Evolutionary conservation across 1,140 invertebrate species (phyloP).

Genomic region (Drosophila rufa): DNA sequence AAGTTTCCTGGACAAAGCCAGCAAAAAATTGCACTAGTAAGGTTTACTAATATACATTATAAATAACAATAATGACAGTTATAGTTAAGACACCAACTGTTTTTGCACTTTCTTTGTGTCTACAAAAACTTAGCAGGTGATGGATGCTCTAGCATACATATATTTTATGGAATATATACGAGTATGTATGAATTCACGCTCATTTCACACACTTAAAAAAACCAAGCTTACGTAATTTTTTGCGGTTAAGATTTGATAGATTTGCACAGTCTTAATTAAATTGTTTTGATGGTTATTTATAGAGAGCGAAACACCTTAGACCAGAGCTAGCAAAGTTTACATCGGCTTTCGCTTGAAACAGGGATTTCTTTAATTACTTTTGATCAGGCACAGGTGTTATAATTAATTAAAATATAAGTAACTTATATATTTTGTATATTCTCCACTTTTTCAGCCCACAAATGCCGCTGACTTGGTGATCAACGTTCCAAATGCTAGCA

Average conservation of each 20-base stretch:
- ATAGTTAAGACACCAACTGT: neutral
- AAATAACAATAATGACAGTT: neutral
- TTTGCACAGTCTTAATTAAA: slow-evolving; percentile 16
- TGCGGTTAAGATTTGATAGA: slow-evolving; percentile 1
- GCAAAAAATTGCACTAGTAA: neutral
- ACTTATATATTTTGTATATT: neutral
- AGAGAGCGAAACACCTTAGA: neutral
- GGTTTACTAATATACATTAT: neutral
- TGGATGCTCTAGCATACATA: neutral
- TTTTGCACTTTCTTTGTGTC: neutral
- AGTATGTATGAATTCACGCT: neutral
- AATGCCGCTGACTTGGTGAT: slow-evolving; percentile 92
- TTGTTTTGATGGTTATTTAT: slow-evolving; percentile 9
- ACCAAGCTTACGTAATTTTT: slow-evolving; percentile 6
- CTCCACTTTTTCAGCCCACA: slow-evolving; percentile 81
- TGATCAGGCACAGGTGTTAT: neutral
- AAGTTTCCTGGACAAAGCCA: no score
- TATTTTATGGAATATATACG: neutral
- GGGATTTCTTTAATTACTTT: neutral
- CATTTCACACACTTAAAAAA: neutral
- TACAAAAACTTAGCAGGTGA: slow-evolving; percentile 1
- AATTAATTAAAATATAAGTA: neutral
- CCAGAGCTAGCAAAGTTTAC: slow-evolving; percentile 2
- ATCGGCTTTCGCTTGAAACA: no score
- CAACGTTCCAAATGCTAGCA: slow-evolving; percentile 92